Conservation (phyloP, 2,797 vertebrate species). For the Sciurus carolinensis region DNA sequence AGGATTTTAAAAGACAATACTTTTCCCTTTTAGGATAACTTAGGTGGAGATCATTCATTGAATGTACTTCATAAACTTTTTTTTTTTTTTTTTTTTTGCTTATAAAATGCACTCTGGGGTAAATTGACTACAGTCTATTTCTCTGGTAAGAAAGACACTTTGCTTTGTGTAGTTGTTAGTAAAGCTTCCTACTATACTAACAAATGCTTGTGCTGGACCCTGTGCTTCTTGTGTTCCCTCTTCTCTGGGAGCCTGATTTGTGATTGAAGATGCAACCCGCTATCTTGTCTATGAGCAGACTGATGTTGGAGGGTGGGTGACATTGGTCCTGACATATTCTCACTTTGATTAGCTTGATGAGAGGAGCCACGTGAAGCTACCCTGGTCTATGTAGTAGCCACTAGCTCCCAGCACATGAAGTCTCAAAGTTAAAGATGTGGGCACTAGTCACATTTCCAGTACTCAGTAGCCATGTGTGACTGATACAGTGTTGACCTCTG, state of each 20-base stretch:
- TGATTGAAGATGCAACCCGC: neutral
- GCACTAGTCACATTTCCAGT: neutral
- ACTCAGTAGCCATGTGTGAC: neutral
- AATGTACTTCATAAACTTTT: neutral
- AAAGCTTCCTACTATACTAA: neutral
- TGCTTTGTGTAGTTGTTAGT: neutral
- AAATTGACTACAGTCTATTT: neutral
- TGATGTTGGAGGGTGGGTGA: neutral
- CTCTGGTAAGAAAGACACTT: neutral
- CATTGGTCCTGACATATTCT: neutral
- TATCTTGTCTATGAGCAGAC: neutral
- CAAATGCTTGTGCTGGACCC: neutral
- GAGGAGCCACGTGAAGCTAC: neutral
- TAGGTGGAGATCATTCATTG: neutral
- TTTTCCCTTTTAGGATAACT: conserved; percentile 14
- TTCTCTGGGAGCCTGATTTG: neutral
- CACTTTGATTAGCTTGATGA: neutral
- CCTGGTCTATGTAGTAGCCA: neutral
- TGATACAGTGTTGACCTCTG: neutral
- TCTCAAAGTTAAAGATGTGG: neutral
- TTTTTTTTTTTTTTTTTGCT: neutral
- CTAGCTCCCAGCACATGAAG: neutral
- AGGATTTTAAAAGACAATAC: conserved; percentile 41
- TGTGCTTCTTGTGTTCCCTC: neutral
- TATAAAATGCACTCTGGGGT: neutral